Evolutionary conservation across 2,888 invertebrate species (phyloP).

Genomic region (Brachyopa scutellaris): DNA sequence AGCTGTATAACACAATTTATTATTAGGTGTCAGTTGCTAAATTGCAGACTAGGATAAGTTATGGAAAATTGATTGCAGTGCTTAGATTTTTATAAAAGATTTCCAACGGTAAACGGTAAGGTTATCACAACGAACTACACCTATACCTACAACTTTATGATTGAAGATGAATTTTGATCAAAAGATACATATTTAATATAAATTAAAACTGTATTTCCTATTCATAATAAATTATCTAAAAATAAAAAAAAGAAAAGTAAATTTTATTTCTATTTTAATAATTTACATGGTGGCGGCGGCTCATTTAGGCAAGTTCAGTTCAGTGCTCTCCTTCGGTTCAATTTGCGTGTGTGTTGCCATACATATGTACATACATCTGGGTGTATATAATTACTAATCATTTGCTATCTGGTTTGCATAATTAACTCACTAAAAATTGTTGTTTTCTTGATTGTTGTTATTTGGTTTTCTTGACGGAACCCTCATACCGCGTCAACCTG

Average conservation of each 20-base stretch:
- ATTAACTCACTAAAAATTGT: constrained; percentile 14
- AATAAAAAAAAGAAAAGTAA: no score
- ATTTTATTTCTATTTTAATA: no score
- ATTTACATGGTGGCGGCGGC: no score
- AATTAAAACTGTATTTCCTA: no score
- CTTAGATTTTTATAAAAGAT: constrained; percentile 40
- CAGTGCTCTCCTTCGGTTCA: not conserved
- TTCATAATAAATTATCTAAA: no score
- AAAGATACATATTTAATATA: no score
- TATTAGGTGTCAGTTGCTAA: constrained; percentile 62
- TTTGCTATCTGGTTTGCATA: constrained; percentile 47
- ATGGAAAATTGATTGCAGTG: constrained; percentile 63
- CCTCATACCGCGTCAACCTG: constrained; percentile 8
- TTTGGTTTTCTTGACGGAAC: constrained; percentile 14
- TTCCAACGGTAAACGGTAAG: no score
- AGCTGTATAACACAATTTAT: constrained; percentile 68
- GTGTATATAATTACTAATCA: constrained; percentile 34
- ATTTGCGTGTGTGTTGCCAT: constrained; percentile 21
- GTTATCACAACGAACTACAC: no score
- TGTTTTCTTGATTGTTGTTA: not conserved
- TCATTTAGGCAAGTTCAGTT: no score
- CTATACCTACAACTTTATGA: no score
- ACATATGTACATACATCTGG: no score
- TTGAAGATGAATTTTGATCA: no score
- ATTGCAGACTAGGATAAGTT: constrained; percentile 67